Conservation (phyloP, 2,113 vertebrate genomes). For the Hemiscyllium ocellatum region DNA sequence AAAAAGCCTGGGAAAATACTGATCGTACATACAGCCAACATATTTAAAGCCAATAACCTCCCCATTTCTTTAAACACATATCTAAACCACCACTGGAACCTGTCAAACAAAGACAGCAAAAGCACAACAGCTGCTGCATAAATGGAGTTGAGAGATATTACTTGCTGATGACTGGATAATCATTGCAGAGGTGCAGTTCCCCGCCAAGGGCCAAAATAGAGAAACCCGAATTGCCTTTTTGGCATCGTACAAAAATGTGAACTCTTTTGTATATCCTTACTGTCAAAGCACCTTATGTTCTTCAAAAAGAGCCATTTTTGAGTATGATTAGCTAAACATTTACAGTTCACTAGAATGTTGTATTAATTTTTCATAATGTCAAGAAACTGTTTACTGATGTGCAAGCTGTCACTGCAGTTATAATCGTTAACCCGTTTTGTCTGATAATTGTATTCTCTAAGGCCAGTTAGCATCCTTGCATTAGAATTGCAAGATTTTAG, state of each 20-base stretch:
- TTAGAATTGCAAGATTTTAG: background rate
- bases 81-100: constrained; percentile 82
- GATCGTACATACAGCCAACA: constrained; percentile 74
- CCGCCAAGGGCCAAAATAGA: constrained; percentile 56
- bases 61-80: constrained; percentile 84
- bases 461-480: background rate
- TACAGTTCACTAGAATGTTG: constrained; percentile 24
- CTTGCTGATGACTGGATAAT: constrained; percentile 70
- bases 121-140: constrained; percentile 76
- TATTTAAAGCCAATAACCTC: constrained; percentile 77
- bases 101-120: constrained; percentile 86
- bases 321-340: background rate
- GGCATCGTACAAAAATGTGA: constrained; percentile 64
- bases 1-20: constrained; percentile 85
- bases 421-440: constrained; percentile 1
- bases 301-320: constrained; percentile 42
- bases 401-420: constrained; percentile 17
- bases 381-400: constrained; percentile 22
- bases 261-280: constrained; percentile 63
- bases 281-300: constrained; percentile 59
- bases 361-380: constrained; percentile 14
- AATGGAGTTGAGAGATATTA: constrained; percentile 73
- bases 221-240: constrained; percentile 65
- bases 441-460: background rate
- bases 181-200: constrained; percentile 66